Evolutionary conservation across 2,797 vertebrate genomes (phyloP).

Genomic region (Lagocephalus sceleratus): DNA sequence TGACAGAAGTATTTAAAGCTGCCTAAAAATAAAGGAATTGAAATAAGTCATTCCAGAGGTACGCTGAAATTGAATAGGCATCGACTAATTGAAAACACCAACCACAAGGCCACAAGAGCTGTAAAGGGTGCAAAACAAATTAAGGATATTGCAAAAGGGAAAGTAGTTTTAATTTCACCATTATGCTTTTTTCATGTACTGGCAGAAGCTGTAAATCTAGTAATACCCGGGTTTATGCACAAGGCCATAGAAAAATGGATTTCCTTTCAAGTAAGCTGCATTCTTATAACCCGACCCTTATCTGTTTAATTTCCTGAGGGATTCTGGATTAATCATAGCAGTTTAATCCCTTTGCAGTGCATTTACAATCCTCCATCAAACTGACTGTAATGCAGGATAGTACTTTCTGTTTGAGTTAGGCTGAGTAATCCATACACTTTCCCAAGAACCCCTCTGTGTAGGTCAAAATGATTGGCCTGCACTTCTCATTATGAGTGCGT

Average conservation of each 20-base stretch:
- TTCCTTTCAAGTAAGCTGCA: slow-evolving; percentile 73
- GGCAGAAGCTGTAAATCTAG: slow-evolving; percentile 57
- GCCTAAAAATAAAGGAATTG: not conserved
- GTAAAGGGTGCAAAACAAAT: slow-evolving; percentile 50
- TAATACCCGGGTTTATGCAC: slow-evolving; percentile 68
- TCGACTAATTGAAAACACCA: slow-evolving; percentile 58
- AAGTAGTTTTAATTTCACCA: slow-evolving; percentile 55
- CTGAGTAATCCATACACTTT: slow-evolving; percentile 65
- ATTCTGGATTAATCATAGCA: slow-evolving; percentile 73
- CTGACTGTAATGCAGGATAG: slow-evolving; percentile 62
- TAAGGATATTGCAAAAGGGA: slow-evolving; percentile 35
- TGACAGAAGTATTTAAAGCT: too few species aligned
- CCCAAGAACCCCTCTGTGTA: slow-evolving; percentile 54
- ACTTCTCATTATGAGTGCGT: slow-evolving; percentile 59
- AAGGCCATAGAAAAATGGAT: slow-evolving; percentile 71
- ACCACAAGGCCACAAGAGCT: slow-evolving; percentile 26
- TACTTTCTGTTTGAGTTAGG: slow-evolving; percentile 62
- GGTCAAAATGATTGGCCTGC: slow-evolving; percentile 69
- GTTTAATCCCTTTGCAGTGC: slow-evolving; percentile 75
- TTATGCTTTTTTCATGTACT: slow-evolving; percentile 36
- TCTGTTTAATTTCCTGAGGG: slow-evolving; percentile 78
- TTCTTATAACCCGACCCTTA: slow-evolving; percentile 74
- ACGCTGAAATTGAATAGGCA: slow-evolving; percentile 49
- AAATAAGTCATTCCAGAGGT: slow-evolving; percentile 21
- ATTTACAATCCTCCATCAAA: slow-evolving; percentile 68